Evolutionary conservation across 92 coral and sea anemone species (phyloP).

Genomic region (Virgularia gustaviana): DNA sequence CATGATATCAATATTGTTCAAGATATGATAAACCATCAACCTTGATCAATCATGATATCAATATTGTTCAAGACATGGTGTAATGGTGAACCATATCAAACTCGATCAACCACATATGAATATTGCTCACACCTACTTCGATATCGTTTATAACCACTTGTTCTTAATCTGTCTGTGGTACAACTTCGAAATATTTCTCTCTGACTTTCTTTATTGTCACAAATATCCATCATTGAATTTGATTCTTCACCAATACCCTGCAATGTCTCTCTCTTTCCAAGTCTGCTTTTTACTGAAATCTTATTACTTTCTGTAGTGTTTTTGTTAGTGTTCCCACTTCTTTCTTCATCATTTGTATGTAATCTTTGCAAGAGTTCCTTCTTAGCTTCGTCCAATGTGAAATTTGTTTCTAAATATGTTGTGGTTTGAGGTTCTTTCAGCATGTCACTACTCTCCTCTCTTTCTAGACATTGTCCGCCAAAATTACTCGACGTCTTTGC

Average conservation of each 20-base stretch:
- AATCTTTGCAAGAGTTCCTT: slow-evolving; percentile 6
- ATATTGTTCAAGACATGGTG: no score
- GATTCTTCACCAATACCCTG: not conserved
- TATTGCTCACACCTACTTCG: no score
- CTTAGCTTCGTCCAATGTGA: slow-evolving; percentile 13
- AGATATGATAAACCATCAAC: no score
- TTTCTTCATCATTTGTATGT: not conserved
- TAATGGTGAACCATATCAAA: no score
- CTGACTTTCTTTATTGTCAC: no score
- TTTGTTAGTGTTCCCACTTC: no score
- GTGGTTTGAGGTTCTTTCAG: not conserved
- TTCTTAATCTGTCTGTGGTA: no score
- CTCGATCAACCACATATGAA: no score
- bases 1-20: no score
- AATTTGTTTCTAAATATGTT: not conserved
- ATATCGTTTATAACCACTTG: no score
- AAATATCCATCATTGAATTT: not conserved
- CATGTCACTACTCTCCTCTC: not conserved
- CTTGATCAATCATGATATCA: no score
- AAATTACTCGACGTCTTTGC: not conserved
- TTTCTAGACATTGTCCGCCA: not conserved
- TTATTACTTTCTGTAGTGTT: not conserved
- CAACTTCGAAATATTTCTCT: no score
- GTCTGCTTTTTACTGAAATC: slow-evolving; percentile 18
- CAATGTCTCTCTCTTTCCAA: not conserved